Base-by-base conservation (phyloP, 2,797 vertebrate genomes). In the Xenopus petersii region DNA sequence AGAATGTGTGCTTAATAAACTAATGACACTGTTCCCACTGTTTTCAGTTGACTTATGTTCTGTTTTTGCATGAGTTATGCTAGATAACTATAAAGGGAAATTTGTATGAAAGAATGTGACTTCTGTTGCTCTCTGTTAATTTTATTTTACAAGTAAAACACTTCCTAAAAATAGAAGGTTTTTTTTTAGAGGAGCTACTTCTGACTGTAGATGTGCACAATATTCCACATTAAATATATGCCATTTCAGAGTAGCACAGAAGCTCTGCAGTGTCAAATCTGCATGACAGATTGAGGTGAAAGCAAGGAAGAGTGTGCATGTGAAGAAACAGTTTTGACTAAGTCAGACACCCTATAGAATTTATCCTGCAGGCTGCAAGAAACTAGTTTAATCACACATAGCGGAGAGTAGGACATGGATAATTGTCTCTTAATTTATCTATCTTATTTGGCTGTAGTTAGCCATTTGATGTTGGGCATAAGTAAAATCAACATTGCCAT, bases 241-340 rank as follows among this genome's bases (percentile, higher is more conserved):
- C 98, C 95, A 98, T 90, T 94, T 93, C 93, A 87, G 93, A 94
- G 93, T 92, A 93, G 90, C 86, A 89, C 89, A 89, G 89, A 90
- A 97, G 94, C 93, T 93, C 95, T 90, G 90, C 87, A 83, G 95
- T 95, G 96, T 97, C 96, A 98, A 97, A 98, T 98, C 95, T 98
- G 94, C 94, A 91, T 97, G 96, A 99, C 96, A 98, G 96, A 98
- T 98, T 99, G 95, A 96, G 96, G 97, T 98, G 95, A 99, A 95
- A 88, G 91, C 93, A 90, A 92, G 93, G 86, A 92, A 93, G 91
- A 15, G 91, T 89, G 91, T 92, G 92, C 91, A 91, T 90, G 91
- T 86, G 92, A 92, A 93, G 93, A 94, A 93, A 86, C 91, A 88
- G 84, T 92, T 93, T 93, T 85, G 92, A 86, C 93, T 89, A 92